A percentile compares a stretch with the other conserved stretches of the same genome.
Evolutionary conservation across 30 jellyfish, hydroid and myxozoan genomes (phyloP).

Genomic region (Morbakka virulenta): DNA sequence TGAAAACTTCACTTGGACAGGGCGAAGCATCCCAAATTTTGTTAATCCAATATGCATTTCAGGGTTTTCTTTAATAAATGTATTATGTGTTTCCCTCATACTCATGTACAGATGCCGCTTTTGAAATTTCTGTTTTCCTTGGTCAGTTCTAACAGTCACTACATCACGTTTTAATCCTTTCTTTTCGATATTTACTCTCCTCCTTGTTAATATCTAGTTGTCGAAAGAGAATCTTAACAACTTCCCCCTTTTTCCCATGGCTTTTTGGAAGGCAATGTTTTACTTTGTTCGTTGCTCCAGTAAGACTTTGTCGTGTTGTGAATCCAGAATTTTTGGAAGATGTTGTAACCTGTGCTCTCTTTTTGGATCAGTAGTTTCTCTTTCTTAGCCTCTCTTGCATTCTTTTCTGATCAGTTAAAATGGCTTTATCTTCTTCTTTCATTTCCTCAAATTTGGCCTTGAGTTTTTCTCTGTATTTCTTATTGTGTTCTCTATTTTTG

Average conservation of each 20-base stretch:
- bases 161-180: slow-evolving; percentile 49
- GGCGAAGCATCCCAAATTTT: slow-evolving; percentile 33
- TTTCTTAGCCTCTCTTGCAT: slow-evolving; percentile 40
- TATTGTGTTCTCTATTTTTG: not conserved
- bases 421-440: slow-evolving; percentile 21
- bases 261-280: slow-evolving; percentile 1
- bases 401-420: not conserved
- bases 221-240: slow-evolving; percentile 20
- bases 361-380: slow-evolving; percentile 4
- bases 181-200: not conserved
- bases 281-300: slow-evolving; percentile 20
- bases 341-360: not conserved
- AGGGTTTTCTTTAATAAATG: slow-evolving; percentile 42
- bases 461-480: not conserved
- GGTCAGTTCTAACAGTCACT: slow-evolving; percentile 20
- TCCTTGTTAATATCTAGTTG: not conserved
- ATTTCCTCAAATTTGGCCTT: not conserved
- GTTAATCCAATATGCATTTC: slow-evolving; percentile 10
- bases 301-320: not conserved
- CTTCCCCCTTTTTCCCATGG: slow-evolving; percentile 7
- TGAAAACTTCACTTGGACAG: slow-evolving; percentile 23
- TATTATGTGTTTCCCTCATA: slow-evolving; percentile 23
- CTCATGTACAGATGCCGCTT: slow-evolving; percentile 41
- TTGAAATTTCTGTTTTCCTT: slow-evolving; percentile 14
- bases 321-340: not conserved